These are phyloP conservation scores for Pseudococcus viburni DNA, from an alignment of 2,888 invertebrate species.

Conservation along the genomic window DNA sequence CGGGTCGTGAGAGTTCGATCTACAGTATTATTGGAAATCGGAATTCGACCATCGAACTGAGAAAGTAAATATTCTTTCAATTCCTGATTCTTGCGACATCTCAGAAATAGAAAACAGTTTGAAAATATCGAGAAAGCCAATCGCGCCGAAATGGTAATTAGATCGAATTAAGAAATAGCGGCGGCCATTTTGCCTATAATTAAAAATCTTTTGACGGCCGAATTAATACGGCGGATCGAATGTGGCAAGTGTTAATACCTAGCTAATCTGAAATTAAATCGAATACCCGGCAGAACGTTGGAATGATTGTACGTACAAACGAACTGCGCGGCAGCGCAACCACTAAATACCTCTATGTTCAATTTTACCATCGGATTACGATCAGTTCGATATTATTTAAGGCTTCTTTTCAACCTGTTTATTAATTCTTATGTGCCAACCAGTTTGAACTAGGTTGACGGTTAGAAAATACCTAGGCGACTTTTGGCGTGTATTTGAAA, in stretches of 20 bases:
- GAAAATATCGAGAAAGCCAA: background rate
- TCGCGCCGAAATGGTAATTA: background rate
- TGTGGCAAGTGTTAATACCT: conserved; percentile 41
- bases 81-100: background rate
- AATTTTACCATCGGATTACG: conserved; percentile 43
- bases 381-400: conserved; percentile 49
- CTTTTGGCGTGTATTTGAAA: conserved; percentile 38
- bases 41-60: background rate
- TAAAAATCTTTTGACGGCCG: conserved; percentile 22
- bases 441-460: conserved; percentile 54
- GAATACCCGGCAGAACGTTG: conserved; percentile 47
- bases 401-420: conserved; percentile 57
- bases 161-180: background rate
- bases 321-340: background rate
- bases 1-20: too few species aligned
- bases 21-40: background rate
- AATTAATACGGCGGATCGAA: conserved; percentile 1
- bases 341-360: conserved; percentile 42
- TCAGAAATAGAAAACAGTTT: background rate
- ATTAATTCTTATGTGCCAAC: conserved; percentile 35
- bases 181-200: conserved; percentile 18
- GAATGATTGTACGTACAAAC: background rate
- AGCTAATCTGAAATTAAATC: conserved; percentile 60
- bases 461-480: conserved; percentile 33
- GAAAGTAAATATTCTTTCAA: background rate